Conservation (phyloP, 2,797 vertebrate genomes). For the Meriones psammophilus region DNA sequence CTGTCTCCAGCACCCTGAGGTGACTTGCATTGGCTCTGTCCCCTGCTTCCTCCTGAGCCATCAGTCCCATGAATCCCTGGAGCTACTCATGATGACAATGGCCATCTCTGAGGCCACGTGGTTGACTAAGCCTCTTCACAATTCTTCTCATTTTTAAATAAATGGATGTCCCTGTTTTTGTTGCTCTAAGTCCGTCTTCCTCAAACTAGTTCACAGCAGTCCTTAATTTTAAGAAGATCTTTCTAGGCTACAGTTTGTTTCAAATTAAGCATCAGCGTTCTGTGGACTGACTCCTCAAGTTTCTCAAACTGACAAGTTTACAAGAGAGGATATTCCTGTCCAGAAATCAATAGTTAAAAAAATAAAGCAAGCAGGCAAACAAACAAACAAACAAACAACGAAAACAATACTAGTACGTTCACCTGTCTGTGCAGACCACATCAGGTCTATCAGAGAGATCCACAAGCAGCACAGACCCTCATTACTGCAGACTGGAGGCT, state of each 20-base stretch:
- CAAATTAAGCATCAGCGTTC: background rate
- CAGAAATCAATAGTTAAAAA: background rate
- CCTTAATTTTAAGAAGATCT: background rate
- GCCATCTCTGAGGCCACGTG: background rate
- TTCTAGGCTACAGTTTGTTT: background rate
- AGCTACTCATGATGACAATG: background rate
- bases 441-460: background rate
- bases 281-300: no score
- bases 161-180: background rate
- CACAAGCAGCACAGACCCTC: background rate
- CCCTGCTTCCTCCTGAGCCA: background rate
- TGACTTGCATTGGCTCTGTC: background rate
- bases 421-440: background rate
- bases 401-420: background rate
- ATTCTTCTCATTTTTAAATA: no score
- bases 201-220: background rate
- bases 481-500: background rate
- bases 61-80: background rate
- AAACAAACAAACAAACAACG: background rate
- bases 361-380: background rate
- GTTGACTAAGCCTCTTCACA: background rate
- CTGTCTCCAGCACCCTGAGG: background rate
- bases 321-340: background rate
- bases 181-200: background rate
- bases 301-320: background rate